Conservation (phyloP, 2,888 invertebrate genomes). For the Chrysomela aeneicollis region DNA sequence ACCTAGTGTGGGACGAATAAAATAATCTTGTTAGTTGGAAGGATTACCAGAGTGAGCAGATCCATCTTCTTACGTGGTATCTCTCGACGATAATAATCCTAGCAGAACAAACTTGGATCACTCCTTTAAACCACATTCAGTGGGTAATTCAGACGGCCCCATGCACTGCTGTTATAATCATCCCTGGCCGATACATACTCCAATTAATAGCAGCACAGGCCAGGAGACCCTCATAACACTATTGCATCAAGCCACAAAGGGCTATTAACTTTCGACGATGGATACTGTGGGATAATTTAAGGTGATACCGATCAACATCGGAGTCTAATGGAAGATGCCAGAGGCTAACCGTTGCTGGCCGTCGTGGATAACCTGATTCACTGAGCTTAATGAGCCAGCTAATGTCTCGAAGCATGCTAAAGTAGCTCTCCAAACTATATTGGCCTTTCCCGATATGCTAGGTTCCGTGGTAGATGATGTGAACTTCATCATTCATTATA, state of each 20-base stretch:
- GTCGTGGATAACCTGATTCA: slow-evolving; percentile 50
- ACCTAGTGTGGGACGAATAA: too few relatives aligned
- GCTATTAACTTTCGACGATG: slow-evolving; percentile 54
- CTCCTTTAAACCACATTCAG: background rate
- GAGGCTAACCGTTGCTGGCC: slow-evolving; percentile 46
- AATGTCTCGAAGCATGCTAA: slow-evolving; percentile 34
- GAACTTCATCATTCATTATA: background rate
- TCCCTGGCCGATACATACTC: slow-evolving; percentile 38
- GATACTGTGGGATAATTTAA: slow-evolving; percentile 49
- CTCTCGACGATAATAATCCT: background rate
- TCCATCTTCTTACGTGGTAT: too few relatives aligned
- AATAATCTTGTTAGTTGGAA: too few relatives aligned
- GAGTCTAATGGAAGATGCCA: slow-evolving; percentile 43
- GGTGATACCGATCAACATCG: slow-evolving; percentile 49
- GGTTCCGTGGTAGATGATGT: background rate
- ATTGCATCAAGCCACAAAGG: slow-evolving; percentile 52
- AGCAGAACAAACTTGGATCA: background rate
- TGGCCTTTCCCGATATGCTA: slow-evolving; percentile 16
- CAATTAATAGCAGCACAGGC: slow-evolving; percentile 42
- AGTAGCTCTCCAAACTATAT: slow-evolving; percentile 7
- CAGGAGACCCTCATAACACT: slow-evolving; percentile 50
- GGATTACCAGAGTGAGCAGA: too few relatives aligned
- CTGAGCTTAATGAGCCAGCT: slow-evolving; percentile 49
- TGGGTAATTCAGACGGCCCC: background rate
- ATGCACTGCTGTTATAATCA: slow-evolving; percentile 20